Conservation (phyloP, 2,888 invertebrate species). For the Machimus rusticus region DNA sequence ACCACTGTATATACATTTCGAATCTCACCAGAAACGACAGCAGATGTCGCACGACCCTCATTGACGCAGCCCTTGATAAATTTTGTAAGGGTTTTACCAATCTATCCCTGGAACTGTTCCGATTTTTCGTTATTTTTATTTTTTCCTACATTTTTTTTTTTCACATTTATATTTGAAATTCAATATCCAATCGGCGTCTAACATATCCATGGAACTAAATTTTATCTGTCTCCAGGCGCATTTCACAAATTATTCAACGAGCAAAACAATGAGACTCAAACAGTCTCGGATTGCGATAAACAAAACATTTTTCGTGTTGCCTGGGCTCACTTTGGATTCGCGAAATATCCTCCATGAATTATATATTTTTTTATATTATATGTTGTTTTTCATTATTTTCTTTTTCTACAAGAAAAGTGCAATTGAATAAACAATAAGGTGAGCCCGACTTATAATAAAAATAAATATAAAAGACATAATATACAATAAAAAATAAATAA, state of each 20-base stretch:
- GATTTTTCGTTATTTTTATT: neutral
- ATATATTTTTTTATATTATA: neutral
- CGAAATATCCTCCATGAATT: neutral
- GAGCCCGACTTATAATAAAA: neutral
- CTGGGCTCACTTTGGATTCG: neutral
- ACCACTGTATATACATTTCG: neutral
- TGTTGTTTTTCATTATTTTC: neutral
- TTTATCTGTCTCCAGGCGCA: neutral
- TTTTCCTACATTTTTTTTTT: neutral
- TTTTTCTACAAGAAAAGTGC: slow-evolving; percentile 13
- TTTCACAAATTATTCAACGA: neutral
- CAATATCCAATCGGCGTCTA: neutral
- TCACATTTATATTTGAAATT: neutral
- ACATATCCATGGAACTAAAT: neutral
- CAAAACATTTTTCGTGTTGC: neutral
- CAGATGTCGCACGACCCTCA: neutral
- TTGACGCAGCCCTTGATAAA: neutral
- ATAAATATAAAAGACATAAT: no score
- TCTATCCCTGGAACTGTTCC: neutral
- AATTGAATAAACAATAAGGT: neutral
- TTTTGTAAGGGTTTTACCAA: neutral
- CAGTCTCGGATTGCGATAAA: neutral
- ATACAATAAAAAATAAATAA: neutral
- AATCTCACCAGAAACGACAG: slow-evolving; percentile 1
- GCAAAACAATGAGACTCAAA: neutral